Evolutionary conservation across 2,888 invertebrate genomes (phyloP).

Genomic region (Meteorus cinctellus): DNA sequence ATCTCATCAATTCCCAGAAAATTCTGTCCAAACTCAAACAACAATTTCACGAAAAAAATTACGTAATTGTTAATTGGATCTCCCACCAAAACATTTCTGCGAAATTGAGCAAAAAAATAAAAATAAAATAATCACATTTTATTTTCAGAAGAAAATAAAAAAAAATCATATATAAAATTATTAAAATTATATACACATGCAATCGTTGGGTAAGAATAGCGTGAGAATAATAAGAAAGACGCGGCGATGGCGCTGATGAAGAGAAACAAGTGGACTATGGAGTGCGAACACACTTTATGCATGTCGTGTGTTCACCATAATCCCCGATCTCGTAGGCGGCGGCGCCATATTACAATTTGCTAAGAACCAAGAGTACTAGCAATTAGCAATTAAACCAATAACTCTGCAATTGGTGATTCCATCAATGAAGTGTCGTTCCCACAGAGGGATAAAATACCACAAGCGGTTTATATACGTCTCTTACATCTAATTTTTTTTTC

Average conservation of each 20-base stretch:
- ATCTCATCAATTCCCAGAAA: too few species aligned
- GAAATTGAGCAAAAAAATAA: too few species aligned
- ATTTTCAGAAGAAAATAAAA: too few species aligned
- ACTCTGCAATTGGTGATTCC: slow-evolving; percentile 69
- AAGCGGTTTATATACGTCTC: not conserved
- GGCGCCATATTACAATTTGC: slow-evolving; percentile 48
- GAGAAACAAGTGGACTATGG: slow-evolving; percentile 18
- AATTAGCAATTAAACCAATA: slow-evolving; percentile 72
- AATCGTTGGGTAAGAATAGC: slow-evolving; percentile 42
- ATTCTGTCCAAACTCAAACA: too few species aligned
- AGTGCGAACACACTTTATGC: slow-evolving; percentile 15
- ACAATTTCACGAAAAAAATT: too few species aligned
- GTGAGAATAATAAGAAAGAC: slow-evolving; percentile 35
- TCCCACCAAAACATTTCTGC: too few species aligned
- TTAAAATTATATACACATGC: slow-evolving; percentile 21
- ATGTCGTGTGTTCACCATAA: slow-evolving; percentile 36
- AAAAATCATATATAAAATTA: too few species aligned
- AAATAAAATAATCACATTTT: too few species aligned
- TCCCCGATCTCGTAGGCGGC: slow-evolving; percentile 49
- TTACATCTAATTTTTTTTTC: not conserved
- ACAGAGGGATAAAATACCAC: slow-evolving; percentile 41
- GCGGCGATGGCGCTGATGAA: slow-evolving; percentile 26
- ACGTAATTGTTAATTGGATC: too few species aligned
- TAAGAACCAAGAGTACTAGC: slow-evolving; percentile 58
- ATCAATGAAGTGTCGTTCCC: slow-evolving; percentile 61